Conservation (phyloP, 2,113 vertebrate species). For the Nerophis lumbriciformis region DNA sequence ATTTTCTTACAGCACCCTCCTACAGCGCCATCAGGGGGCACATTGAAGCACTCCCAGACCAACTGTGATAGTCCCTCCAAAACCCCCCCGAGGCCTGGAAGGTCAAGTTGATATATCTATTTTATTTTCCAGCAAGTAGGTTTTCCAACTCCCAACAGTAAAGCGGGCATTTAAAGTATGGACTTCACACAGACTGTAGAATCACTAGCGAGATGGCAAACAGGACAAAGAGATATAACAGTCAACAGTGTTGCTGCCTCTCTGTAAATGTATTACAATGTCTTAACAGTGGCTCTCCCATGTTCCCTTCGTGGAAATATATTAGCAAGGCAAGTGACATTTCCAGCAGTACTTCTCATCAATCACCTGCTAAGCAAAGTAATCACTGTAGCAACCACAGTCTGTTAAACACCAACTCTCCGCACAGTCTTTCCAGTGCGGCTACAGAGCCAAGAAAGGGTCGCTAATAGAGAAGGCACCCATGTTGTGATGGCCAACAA, state of each 20-base stretch:
- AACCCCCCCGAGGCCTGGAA: too few relatives aligned
- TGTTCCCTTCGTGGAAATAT: slow-evolving; percentile 61
- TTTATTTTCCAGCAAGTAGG: too few relatives aligned
- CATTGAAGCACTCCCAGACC: too few relatives aligned
- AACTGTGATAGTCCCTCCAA: too few relatives aligned
- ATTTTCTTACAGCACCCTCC: too few relatives aligned
- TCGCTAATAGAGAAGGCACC: slow-evolving; percentile 40
- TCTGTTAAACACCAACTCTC: slow-evolving; percentile 62
- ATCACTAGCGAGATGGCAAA: slow-evolving; percentile 22
- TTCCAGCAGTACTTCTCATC: slow-evolving; percentile 66
- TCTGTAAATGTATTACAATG: slow-evolving; percentile 51
- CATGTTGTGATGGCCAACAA: slow-evolving; percentile 20
- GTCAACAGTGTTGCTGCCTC: slow-evolving; percentile 14
- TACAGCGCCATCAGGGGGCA: too few relatives aligned
- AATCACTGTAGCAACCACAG: slow-evolving; percentile 64
- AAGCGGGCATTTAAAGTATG: background rate
- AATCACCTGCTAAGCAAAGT: slow-evolving; percentile 70
- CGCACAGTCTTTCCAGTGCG: slow-evolving; percentile 42
- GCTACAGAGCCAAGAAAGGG: slow-evolving; percentile 34
- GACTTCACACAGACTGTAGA: slow-evolving; percentile 5
- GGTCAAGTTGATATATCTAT: too few relatives aligned
- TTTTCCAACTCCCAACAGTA: too few relatives aligned
- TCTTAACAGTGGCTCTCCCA: slow-evolving; percentile 51
- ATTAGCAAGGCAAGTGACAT: slow-evolving; percentile 65
- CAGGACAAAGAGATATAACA: slow-evolving; percentile 13